These are phyloP conservation scores for Melopsittacus undulatus DNA, from an alignment of 2,797 vertebrate genomes.

Conservation along the genomic window DNA sequence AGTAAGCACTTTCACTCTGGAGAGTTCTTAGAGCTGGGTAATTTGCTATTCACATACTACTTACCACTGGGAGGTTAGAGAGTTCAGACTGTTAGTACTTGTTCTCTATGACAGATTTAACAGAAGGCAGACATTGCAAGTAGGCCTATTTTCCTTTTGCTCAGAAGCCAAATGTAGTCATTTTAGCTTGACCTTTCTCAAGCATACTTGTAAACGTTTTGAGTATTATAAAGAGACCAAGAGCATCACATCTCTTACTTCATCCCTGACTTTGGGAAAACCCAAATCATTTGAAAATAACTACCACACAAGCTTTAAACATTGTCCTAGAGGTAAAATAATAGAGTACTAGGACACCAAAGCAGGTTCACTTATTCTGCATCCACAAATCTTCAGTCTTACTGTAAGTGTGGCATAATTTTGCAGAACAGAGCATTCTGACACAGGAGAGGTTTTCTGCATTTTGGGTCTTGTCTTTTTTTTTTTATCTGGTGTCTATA, in stretches of 20 bases:
- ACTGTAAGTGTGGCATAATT: background rate
- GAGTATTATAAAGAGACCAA: background rate
- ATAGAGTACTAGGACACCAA: background rate
- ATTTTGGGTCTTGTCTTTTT: accelerated
- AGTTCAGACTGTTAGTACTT: background rate
- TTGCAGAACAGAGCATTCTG: background rate
- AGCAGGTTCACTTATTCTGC: background rate
- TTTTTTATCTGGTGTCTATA: background rate
- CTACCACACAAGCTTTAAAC: background rate
- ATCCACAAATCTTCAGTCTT: background rate
- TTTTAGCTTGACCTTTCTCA: background rate
- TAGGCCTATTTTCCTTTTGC: background rate
- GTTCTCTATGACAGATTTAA: background rate
- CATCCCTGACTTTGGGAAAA: background rate
- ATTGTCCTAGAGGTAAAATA: background rate
- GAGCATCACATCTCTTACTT: background rate
- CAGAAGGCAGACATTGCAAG: background rate
- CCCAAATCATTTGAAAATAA: background rate
- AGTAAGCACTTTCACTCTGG: background rate
- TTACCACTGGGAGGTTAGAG: background rate
- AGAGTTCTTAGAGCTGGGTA: background rate
- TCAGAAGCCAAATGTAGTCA: background rate
- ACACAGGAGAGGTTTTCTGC: background rate
- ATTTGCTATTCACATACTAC: background rate
- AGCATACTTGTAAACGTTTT: background rate